Conservation (phyloP, 1,140 invertebrate species). For the Micrasema longulum region DNA sequence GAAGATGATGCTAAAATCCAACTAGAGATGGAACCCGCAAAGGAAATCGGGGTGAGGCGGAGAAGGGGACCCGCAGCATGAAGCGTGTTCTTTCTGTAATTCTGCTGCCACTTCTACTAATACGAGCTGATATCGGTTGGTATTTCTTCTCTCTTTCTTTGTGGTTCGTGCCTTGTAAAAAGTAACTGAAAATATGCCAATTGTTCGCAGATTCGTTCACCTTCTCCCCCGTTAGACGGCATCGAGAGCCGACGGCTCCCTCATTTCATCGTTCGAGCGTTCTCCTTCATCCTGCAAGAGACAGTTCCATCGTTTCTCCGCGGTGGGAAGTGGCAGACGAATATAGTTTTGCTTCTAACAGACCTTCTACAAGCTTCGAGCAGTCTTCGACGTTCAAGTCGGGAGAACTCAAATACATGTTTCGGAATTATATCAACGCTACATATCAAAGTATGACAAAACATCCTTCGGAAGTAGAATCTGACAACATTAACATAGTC, state of each 20-base stretch:
- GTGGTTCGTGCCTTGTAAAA: too few relatives aligned
- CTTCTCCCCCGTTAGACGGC: background rate
- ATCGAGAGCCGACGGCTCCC: too few relatives aligned
- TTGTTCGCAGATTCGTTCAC: slow-evolving; percentile 14
- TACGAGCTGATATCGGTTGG: slow-evolving; percentile 1
- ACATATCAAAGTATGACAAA: slow-evolving; percentile 21
- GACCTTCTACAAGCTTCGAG: background rate
- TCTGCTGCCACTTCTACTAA: slow-evolving; percentile 21
- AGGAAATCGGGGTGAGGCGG: background rate
- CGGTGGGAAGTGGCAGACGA: slow-evolving; percentile 18
- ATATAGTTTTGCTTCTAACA: background rate
- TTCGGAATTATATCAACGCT: background rate
- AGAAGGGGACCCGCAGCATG: slow-evolving; percentile 15
- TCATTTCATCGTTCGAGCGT: too few relatives aligned
- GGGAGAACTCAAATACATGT: background rate
- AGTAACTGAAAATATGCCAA: background rate
- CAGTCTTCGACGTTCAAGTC: background rate
- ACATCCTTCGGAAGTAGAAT: background rate
- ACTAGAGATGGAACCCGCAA: background rate
- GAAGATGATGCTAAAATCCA: background rate
- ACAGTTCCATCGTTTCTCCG: background rate
- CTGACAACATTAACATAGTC: background rate
- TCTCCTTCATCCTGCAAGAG: too few relatives aligned
- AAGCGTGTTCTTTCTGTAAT: background rate
- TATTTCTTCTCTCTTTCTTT: too few relatives aligned